Evolutionary conservation across 2,888 invertebrate species (phyloP).

Genomic region (Trachelus troglodyta): DNA sequence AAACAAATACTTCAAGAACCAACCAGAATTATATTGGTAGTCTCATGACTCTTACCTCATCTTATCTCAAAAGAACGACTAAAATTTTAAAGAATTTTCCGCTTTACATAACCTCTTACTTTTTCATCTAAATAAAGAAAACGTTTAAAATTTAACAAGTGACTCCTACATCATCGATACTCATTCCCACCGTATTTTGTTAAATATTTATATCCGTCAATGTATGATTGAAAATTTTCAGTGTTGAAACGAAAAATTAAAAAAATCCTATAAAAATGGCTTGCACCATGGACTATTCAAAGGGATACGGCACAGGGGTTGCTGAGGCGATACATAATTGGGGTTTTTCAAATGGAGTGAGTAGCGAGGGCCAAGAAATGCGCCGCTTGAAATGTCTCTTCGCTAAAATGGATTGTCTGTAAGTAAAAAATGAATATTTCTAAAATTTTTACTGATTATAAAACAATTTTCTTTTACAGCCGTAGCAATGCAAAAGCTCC

Average conservation of each 20-base stretch:
- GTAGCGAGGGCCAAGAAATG: constrained; percentile 51
- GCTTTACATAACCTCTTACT: no score
- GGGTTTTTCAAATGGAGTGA: constrained; percentile 53
- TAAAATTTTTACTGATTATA: not conserved
- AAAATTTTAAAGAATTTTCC: no score
- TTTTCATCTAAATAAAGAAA: no score
- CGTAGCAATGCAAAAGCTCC: constrained; percentile 26
- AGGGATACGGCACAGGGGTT: constrained; percentile 47
- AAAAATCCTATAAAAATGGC: constrained; percentile 26
- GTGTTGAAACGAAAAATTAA: no score
- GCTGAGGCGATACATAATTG: constrained; percentile 58
- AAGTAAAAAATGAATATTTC: constrained; percentile 20
- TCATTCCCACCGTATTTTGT: no score
- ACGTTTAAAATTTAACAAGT: no score
- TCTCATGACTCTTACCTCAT: no score
- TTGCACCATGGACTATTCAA: constrained; percentile 46
- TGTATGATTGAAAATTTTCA: no score
- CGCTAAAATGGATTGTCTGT: constrained; percentile 54
- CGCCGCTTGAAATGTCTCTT: constrained; percentile 51
- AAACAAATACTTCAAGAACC: not conserved
- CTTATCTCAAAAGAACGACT: no score
- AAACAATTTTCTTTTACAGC: constrained; percentile 19
- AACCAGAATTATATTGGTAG: not conserved
- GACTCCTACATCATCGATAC: no score
- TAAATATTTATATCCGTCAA: no score